phyloP scores from a whole-genome alignment of 2,888 invertebrate genomes.

The Sylvicola fuscatus region DNA sequence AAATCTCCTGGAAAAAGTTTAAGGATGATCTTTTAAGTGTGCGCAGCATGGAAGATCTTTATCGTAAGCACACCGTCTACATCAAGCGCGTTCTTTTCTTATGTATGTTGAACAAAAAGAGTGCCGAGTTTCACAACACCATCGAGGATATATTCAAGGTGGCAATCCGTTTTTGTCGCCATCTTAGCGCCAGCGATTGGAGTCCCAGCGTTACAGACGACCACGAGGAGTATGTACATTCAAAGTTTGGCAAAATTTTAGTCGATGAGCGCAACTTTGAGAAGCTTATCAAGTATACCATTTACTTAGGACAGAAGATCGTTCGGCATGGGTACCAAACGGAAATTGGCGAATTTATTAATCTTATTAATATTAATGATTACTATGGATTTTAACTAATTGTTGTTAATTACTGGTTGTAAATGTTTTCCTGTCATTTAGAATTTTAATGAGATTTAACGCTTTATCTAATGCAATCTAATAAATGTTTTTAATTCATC shows the following conservation, averaged over 20 bases:
- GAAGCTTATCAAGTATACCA: conserved; percentile 19
- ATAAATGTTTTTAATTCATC: too few species aligned
- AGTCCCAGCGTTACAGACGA: not conserved
- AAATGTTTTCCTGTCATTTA: too few species aligned
- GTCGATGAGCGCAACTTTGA: conserved; percentile 21
- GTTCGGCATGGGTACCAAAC: conserved; percentile 22
- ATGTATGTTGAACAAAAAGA: conserved; percentile 49
- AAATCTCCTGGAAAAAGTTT: conserved; percentile 53
- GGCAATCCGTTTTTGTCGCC: conserved; percentile 31
- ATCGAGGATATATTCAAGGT: conserved; percentile 51
- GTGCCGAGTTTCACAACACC: conserved; percentile 43
- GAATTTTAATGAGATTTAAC: too few species aligned
- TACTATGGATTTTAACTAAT: conserved; percentile 12
- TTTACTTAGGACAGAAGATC: conserved; percentile 23
- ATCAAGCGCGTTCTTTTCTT: conserved; percentile 55
- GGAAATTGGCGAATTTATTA: conserved; percentile 22
- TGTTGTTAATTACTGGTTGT: too few species aligned
- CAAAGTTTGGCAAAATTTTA: conserved; percentile 18
- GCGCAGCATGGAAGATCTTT: conserved; percentile 47
- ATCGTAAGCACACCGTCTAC: conserved; percentile 48
- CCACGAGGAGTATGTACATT: conserved; percentile 17
- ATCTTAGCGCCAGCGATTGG: conserved; percentile 11
- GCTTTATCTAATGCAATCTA: too few species aligned
- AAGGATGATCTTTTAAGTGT: conserved; percentile 43
- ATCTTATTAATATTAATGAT: conserved; percentile 22